Conservation (phyloP, 2,113 vertebrate genomes). For the Holacanthus passer region DNA sequence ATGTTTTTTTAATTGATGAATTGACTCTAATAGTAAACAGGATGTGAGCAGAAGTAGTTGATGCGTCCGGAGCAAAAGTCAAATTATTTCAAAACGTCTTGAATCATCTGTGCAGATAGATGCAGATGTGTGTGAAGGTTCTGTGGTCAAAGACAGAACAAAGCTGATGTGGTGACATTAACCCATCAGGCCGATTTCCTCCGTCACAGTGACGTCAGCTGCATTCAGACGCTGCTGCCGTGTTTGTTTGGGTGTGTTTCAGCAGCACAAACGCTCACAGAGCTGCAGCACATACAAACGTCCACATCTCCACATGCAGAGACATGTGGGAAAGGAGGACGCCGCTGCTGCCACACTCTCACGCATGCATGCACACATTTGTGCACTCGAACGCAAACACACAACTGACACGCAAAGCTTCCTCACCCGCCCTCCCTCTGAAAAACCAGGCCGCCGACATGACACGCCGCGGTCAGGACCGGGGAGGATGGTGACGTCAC, state of each 20-base stretch:
- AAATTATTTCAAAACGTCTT: no score
- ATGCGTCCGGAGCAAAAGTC: no score
- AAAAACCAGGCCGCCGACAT: slow-evolving; percentile 19
- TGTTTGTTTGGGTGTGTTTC: slow-evolving; percentile 2
- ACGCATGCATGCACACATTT: slow-evolving; percentile 57
- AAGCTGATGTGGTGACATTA: not conserved
- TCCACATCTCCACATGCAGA: slow-evolving; percentile 13
- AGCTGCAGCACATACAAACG: not conserved
- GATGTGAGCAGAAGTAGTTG: no score
- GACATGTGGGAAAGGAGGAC: slow-evolving; percentile 33
- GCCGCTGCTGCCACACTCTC: not conserved
- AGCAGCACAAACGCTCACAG: not conserved
- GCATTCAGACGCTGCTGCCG: not conserved
- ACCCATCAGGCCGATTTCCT: not conserved
- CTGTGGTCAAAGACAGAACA: not conserved
- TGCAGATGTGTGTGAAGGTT: not conserved
- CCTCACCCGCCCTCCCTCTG: not conserved
- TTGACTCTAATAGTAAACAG: no score
- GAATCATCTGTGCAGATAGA: no score
- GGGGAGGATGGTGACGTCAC: slow-evolving; percentile 4
- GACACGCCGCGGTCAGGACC: not conserved
- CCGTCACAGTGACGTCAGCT: not conserved
- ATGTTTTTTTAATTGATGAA: no score
- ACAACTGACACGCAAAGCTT: slow-evolving; percentile 28
- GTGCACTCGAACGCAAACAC: slow-evolving; percentile 32